Percentiles rank a stretch among this genome's conserved stretches.
Conservation (phyloP, 2,113 vertebrate species). For the Psittacus erithacus region DNA sequence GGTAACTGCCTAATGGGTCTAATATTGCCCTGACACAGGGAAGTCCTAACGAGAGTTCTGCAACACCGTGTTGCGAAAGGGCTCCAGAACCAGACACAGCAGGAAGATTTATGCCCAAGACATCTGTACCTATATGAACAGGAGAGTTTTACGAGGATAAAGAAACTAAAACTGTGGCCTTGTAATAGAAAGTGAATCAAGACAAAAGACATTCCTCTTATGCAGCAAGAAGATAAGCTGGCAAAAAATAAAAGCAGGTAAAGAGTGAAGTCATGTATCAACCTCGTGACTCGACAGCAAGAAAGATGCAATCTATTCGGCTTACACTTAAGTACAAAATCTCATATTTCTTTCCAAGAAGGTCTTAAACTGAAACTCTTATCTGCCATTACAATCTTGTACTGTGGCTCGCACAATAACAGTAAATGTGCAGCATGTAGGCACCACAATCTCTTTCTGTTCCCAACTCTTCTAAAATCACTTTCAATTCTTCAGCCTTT, state of each 20-base stretch:
- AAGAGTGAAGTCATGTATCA: neutral
- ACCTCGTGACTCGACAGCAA: neutral
- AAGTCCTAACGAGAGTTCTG: neutral
- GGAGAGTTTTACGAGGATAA: neutral
- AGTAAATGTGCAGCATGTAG: neutral
- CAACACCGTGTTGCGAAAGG: neutral
- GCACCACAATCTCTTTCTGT: fast-evolving
- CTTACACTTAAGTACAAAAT: neutral
- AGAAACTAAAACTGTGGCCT: neutral
- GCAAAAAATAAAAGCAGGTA: neutral
- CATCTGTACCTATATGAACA: neutral
- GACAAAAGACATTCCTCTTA: neutral
- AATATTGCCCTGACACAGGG: neutral
- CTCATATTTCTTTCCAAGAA: neutral
- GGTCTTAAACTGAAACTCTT: neutral
- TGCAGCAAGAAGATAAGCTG: neutral
- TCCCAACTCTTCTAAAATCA: neutral
- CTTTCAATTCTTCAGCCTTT: neutral
- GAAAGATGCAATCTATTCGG: neutral
- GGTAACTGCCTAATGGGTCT: neutral
- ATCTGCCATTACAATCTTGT: neutral
- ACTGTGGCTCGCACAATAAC: neutral
- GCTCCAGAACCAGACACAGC: neutral
- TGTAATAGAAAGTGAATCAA: neutral
- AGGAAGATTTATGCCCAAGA: neutral